These are phyloP conservation scores for Upupa epops DNA, from an alignment of 2,113 vertebrate genomes.

Conservation along the genomic window DNA sequence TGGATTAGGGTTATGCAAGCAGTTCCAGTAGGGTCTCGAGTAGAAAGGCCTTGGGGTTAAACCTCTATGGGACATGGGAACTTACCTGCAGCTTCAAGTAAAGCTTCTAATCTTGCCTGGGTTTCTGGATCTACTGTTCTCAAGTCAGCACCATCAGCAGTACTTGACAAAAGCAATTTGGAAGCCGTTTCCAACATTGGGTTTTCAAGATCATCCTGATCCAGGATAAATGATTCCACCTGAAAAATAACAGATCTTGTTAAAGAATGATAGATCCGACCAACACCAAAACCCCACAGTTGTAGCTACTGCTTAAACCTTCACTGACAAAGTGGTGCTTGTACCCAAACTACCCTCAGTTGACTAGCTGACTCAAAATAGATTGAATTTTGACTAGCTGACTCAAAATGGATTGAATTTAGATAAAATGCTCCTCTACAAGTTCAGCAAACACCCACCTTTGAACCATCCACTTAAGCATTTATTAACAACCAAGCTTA, in stretches of 20 bases:
- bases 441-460: no score
- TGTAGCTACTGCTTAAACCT: not conserved
- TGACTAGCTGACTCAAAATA: not conserved
- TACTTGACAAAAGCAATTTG: conserved; percentile 93
- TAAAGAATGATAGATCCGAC: not conserved
- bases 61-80: not conserved
- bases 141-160: conserved; percentile 94
- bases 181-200: conserved; percentile 98
- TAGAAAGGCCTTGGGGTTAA: not conserved
- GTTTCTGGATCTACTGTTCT: conserved; percentile 98
- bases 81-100: conserved; percentile 97
- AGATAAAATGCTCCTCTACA: no score
- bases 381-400: no score
- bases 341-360: no score
- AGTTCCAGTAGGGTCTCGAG: fast-evolving
- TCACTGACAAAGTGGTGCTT: no score
- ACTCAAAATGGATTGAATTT: not conserved
- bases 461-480: no score
- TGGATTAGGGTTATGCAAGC: conserved; percentile 8
- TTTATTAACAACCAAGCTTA: no score
- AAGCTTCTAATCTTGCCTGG: conserved; percentile 94
- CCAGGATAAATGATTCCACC: conserved; percentile 98
- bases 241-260: conserved; percentile 27
- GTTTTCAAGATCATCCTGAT: conserved; percentile 98
- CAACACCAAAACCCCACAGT: fast-evolving